phyloP scores from a whole-genome alignment of 2,113 vertebrate genomes.

The Psettodes erumei region DNA sequence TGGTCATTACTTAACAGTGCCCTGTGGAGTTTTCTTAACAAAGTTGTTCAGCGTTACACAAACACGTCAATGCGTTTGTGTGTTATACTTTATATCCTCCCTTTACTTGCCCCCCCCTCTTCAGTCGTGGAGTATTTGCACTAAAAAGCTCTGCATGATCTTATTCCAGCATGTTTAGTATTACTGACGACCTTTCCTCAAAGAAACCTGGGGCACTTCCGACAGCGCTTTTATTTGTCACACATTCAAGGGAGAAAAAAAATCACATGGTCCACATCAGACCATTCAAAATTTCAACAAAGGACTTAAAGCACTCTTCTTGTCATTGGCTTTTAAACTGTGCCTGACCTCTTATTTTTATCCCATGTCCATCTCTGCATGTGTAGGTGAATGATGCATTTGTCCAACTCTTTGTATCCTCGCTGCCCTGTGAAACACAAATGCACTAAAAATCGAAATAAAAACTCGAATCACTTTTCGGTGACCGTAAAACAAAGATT shows the following conservation, averaged over 20 bases:
- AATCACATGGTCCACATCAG: background rate
- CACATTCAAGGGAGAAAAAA: conserved; percentile 10
- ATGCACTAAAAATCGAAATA: background rate
- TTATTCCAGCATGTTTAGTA: background rate
- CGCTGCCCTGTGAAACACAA: background rate
- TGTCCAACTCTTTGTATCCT: background rate
- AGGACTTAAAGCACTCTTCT: background rate
- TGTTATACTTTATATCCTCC: background rate
- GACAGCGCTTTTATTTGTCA: conserved; percentile 15
- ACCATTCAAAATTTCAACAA: conserved; percentile 20
- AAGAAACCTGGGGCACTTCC: conserved; percentile 3
- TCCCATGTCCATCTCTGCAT: background rate
- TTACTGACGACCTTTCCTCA: background rate
- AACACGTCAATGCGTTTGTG: background rate
- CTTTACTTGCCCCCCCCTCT: background rate
- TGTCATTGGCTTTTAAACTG: background rate
- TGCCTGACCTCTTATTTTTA: conserved; percentile 12
- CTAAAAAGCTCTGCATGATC: background rate
- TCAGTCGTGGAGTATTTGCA: background rate
- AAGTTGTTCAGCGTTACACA: too few species aligned
- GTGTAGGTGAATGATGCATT: conserved; percentile 1
- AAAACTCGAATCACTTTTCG: background rate
- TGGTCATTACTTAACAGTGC: background rate
- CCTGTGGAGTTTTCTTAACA: background rate
- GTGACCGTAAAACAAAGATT: background rate